phyloP scores from a whole-genome alignment of 2,888 invertebrate species.

The Eilema griseolum region DNA sequence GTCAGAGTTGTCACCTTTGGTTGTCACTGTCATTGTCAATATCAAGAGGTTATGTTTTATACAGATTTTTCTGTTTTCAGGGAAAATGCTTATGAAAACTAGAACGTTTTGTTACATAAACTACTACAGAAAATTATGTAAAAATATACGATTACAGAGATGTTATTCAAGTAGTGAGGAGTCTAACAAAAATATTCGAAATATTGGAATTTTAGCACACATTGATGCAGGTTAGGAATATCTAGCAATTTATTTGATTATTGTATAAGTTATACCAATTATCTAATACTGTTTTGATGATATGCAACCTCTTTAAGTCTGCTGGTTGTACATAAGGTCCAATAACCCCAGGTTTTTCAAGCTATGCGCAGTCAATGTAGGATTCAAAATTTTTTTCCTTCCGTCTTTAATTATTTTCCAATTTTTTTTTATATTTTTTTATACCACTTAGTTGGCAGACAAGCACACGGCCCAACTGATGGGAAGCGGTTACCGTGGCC shows the following conservation, averaged over 20 bases:
- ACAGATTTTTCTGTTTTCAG: neutral
- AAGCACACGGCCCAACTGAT: too few species aligned
- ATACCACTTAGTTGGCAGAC: too few species aligned
- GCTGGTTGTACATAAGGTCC: neutral
- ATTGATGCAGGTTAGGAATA: conserved; percentile 93
- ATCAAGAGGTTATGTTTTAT: neutral
- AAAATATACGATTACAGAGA: conserved; percentile 63
- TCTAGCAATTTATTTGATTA: neutral
- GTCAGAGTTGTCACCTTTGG: too few species aligned
- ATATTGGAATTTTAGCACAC: conserved; percentile 97
- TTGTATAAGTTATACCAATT: neutral
- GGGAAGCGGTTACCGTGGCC: too few species aligned
- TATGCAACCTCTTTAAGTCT: neutral
- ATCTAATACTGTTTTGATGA: neutral
- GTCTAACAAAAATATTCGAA: conserved; percentile 87
- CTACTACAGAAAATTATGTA: conserved; percentile 74
- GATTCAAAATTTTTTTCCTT: neutral
- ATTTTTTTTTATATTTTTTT: too few species aligned
- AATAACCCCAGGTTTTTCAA: too few species aligned
- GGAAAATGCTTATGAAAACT: conserved; percentile 52
- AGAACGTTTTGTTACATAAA: conserved; percentile 68
- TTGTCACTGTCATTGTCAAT: conserved; percentile 36
- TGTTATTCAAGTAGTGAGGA: conserved; percentile 57
- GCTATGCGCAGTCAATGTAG: neutral
- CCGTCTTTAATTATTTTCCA: too few species aligned